phyloP scores from a whole-genome alignment of 1,140 invertebrate species.

The Thrips palmi region DNA sequence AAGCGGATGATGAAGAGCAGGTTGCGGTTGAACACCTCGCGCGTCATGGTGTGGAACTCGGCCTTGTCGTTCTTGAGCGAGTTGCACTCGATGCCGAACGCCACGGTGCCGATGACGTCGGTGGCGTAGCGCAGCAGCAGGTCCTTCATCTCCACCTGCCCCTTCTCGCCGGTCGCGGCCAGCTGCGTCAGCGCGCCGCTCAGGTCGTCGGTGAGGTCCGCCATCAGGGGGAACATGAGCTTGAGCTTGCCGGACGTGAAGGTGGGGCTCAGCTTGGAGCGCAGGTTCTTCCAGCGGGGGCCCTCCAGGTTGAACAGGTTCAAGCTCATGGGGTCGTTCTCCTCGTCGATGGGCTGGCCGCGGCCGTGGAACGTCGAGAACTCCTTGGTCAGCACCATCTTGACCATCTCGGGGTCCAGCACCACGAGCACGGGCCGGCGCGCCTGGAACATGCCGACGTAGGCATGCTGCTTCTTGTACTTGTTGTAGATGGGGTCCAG shows the following conservation, averaged over 20 bases:
- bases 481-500: too few relatives aligned
- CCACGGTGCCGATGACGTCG: slow-evolving; percentile 35
- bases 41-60: slow-evolving; percentile 24
- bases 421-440: slow-evolving; percentile 16
- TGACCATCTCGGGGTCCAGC: slow-evolving; percentile 18
- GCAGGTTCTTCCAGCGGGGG: slow-evolving; percentile 22
- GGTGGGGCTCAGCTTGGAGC: slow-evolving; percentile 25
- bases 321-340: slow-evolving; percentile 19
- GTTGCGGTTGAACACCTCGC: slow-evolving; percentile 20
- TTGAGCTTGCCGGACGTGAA: slow-evolving; percentile 28
- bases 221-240: slow-evolving; percentile 18
- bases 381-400: slow-evolving; percentile 17
- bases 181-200: background rate
- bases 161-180: background rate
- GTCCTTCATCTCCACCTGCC: slow-evolving; percentile 26
- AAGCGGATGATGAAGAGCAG: too few relatives aligned
- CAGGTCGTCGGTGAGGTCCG: slow-evolving; percentile 6
- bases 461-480: too few relatives aligned
- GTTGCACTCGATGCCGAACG: slow-evolving; percentile 30
- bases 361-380: slow-evolving; percentile 16
- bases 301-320: slow-evolving; percentile 27
- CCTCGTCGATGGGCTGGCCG: slow-evolving; percentile 15
- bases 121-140: slow-evolving; percentile 29
- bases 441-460: slow-evolving; percentile 16
- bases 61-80: slow-evolving; percentile 28